Base-by-base conservation (phyloP, 2,797 vertebrate genomes). In the Champsocephalus gunnari region DNA sequence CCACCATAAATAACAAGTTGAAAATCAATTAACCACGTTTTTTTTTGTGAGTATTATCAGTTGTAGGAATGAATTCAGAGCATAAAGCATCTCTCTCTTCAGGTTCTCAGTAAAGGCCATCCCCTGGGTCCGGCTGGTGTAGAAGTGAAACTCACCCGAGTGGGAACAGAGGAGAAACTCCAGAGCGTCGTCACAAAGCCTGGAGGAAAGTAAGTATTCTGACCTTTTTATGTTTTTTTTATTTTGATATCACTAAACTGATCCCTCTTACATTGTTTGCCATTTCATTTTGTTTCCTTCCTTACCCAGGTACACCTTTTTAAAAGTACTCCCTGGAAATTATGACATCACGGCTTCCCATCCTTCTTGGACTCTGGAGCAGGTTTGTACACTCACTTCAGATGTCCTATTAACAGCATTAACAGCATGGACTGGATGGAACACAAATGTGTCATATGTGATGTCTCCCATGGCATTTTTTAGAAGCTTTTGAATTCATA, bases 61-160 rank as follows among this genome's bases (percentile, higher is more conserved):
- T 11, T 65, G 3, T 6, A 54, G 38, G 49, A 66, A 38, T 54
- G 0, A 60, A 9, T 59, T 58, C 1, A 38, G 0, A 3, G 51
- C 21, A n/a, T 55, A 2, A 62, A 28, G 47, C 16, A 13, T 12
- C 13, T 34, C 0, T 65, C 12, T 54, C 19, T 62, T 43, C 87
- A 99, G 98, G 96, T 99, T 66, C 94, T 99, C 81, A 99, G 98
- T 94, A 98, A 96, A 80, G 97, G 97, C 56, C 96, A 99, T 86
- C 81, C 87, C 3, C 89, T 96, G 76, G 98, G 98, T 49, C 98
- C 98, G 0, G 95, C 95, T 4, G 97, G 96, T 56, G 97, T 99
- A 24, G 96, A 97, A 65, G 95, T 99, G 77, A 94, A 90, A n/a
- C 93, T 99, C 83, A 95, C 92, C 77, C 95, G 84, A 86, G 80